Base-by-base conservation (phyloP, 1,140 invertebrate genomes). In the Nasonia longicornis region DNA sequence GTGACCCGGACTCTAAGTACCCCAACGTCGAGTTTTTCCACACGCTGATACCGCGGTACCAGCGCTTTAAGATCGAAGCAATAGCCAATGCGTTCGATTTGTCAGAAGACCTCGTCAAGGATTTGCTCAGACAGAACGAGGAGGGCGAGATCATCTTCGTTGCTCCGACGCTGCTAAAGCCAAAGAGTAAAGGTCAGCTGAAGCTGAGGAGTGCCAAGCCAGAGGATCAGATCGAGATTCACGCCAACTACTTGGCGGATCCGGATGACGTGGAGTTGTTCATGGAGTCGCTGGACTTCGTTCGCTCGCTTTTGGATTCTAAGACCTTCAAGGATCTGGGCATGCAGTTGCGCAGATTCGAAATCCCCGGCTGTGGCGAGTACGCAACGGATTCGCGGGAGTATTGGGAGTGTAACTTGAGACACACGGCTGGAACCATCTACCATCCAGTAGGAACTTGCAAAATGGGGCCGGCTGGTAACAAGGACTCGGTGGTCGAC, bases 401-500 rank as follows among this genome's bases (percentile, higher is more conserved):
- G 20, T 93, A 93, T 82, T 92, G 92, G 90, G 90, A 89, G 64
- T 93, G 93, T 83, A 87, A 87, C 67, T 86, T 92, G 2, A 84
- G 91, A 11, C 89, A 92, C 72, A 84, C 89, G 0, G 85, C 90
- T 0, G 87, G 86, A 71, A 92, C 91, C 0, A 82, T 92, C 2
- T 93, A 91, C 75, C 90, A 91, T 84, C 85, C 89, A 0, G 87
- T 86, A 6, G 91, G 90, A 0, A 92, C 90, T 0, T 91, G 91
- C 69, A 93, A 91, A 84, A 94, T 94, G 93, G 93, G 93, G 3
- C 87, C 89, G 1, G 16, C 29, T 0, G 22, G 71, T 3, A 92
- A 93, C 81, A 85, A 78, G 0, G 72, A 52, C 0, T 93, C 96
- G 0, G 96, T 97, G 0, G 95, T 97, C 0, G 95, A 97, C 90